Percentiles rank a stretch among this genome's conserved stretches.
phyloP scores from a whole-genome alignment of 2,888 invertebrate species.

The Aphidoletes aphidimyza region DNA sequence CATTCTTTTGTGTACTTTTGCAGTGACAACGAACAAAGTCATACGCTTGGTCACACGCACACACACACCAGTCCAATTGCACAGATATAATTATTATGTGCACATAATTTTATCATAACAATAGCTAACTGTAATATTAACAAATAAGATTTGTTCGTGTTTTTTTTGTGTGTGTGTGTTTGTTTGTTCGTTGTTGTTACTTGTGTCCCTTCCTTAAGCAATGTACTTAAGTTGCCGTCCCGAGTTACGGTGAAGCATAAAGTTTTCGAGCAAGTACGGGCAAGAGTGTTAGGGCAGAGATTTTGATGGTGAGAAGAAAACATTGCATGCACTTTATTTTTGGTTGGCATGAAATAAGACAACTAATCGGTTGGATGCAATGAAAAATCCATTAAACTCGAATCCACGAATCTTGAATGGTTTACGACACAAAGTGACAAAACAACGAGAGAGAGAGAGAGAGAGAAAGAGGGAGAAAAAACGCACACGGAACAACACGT shows the following conservation, averaged over 20 bases:
- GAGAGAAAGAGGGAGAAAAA: neutral
- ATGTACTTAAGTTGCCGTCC: no score
- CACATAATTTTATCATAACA: constrained; percentile 46
- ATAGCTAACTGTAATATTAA: constrained; percentile 40
- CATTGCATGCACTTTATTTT: constrained; percentile 39
- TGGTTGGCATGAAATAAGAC: constrained; percentile 11
- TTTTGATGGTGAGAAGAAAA: neutral
- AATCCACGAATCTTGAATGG: constrained; percentile 45
- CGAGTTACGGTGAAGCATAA: no score
- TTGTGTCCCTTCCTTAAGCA: neutral
- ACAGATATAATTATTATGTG: constrained; percentile 49
- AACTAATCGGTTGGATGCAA: constrained; percentile 42
- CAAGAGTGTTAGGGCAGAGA: neutral
- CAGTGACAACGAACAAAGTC: no score
- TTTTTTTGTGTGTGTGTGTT: neutral
- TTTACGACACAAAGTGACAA: constrained; percentile 7
- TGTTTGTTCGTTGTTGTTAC: neutral
- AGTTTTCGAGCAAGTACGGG: no score
- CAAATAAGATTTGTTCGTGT: neutral
- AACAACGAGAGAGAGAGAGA: neutral
- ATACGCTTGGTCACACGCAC: constrained; percentile 46
- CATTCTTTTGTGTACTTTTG: neutral
- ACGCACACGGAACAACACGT: neutral
- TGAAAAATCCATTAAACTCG: constrained; percentile 48
- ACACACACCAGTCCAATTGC: constrained; percentile 47